A percentile compares a stretch with the other conserved stretches of the same genome.
phyloP scores from a whole-genome alignment of 2,888 invertebrate genomes.

The Caenorhabditis japonica region DNA sequence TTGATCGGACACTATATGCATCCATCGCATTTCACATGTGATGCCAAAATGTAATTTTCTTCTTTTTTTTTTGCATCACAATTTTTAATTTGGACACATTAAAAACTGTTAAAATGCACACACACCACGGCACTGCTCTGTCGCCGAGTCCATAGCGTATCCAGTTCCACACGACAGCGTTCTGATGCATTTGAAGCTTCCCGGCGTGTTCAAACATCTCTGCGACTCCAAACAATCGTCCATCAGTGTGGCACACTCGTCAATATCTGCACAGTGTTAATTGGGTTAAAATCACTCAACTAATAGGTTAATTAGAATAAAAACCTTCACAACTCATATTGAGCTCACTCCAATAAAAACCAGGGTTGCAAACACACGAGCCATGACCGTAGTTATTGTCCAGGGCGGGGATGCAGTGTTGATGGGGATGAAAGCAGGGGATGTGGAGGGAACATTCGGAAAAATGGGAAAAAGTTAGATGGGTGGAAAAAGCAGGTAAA shows the following conservation, averaged over 20 bases:
- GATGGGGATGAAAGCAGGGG: conserved; percentile 45
- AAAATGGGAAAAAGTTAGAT: too few species aligned
- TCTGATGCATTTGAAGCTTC: conserved; percentile 87
- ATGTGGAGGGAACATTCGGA: conserved; percentile 44
- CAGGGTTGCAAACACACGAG: conserved; percentile 83
- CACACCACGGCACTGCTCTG: conserved; percentile 88
- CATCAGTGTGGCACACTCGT: conserved; percentile 74
- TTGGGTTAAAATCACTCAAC: conserved; percentile 8
- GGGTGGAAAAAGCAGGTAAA: not conserved
- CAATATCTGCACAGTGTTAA: conserved; percentile 69
- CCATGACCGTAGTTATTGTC: conserved; percentile 83
- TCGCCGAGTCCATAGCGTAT: conserved; percentile 89
- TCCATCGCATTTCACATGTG: too few species aligned
- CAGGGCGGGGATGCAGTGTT: conserved; percentile 79
- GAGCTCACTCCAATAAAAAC: conserved; percentile 77
- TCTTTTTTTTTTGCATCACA: too few species aligned
- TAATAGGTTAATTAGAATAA: too few species aligned
- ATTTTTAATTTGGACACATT: not conserved
- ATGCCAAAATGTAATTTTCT: too few species aligned
- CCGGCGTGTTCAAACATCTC: conserved; percentile 76
- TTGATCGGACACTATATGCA: too few species aligned
- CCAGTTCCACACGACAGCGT: conserved; percentile 94
- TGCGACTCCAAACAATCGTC: conserved; percentile 75
- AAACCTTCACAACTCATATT: conserved; percentile 65
- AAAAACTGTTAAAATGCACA: not conserved